A percentile compares a stretch with the other conserved stretches of the same genome.
phyloP scores from a whole-genome alignment of 1,140 invertebrate species.

The Orchestia grillus region DNA sequence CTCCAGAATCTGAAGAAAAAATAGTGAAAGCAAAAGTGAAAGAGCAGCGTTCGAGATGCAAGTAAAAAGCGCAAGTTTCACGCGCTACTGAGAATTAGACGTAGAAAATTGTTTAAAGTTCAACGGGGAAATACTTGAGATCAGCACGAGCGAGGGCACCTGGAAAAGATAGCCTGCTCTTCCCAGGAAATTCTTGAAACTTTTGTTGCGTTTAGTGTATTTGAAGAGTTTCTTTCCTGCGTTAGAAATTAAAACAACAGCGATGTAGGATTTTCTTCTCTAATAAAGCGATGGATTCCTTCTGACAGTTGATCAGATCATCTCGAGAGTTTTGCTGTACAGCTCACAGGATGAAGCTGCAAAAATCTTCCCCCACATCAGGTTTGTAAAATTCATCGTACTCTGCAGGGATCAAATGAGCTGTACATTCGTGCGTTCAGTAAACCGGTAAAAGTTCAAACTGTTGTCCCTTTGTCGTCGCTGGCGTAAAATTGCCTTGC shows the following conservation, averaged over 20 bases:
- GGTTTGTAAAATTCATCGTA: background rate
- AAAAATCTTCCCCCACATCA: background rate
- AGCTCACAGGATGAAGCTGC: background rate
- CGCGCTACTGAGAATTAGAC: background rate
- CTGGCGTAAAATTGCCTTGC: background rate
- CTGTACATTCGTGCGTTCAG: background rate
- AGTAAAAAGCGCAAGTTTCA: background rate
- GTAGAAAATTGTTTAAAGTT: background rate
- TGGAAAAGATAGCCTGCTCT: background rate
- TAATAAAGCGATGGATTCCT: background rate
- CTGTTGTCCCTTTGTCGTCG: background rate
- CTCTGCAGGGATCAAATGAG: background rate
- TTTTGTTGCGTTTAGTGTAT: background rate
- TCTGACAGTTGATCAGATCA: background rate
- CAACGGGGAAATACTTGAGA: background rate
- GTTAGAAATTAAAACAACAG: background rate
- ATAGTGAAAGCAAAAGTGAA: background rate
- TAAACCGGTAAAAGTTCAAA: background rate
- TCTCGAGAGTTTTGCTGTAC: background rate
- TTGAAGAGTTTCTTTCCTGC: background rate
- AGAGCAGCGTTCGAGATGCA: background rate
- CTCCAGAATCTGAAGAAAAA: background rate
- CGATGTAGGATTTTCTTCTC: background rate
- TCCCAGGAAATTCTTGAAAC: background rate
- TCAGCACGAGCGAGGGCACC: background rate